Conservation (phyloP, 2,888 invertebrate genomes). For the Drosophila melanosoma region DNA sequence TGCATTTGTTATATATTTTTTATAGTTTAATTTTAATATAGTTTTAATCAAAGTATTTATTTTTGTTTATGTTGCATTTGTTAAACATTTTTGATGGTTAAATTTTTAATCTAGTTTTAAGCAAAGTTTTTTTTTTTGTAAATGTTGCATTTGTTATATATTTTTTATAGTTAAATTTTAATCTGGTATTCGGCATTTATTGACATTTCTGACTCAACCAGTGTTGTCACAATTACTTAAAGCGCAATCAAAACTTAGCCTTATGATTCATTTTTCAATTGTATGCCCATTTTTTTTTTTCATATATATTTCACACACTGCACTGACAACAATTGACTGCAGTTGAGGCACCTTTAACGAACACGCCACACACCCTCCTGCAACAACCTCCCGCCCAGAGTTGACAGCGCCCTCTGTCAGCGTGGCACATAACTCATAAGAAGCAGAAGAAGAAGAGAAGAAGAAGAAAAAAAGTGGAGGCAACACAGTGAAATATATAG, state of each 20-base stretch:
- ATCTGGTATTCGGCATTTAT: background rate
- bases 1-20: too few species aligned
- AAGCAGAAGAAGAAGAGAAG: background rate
- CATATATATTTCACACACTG: slow-evolving; percentile 24
- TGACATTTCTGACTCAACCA: background rate
- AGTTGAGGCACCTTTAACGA: slow-evolving; percentile 35
- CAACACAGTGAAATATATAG: slow-evolving; percentile 40
- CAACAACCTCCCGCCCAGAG: background rate
- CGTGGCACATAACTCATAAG: slow-evolving; percentile 69
- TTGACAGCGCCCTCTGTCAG: slow-evolving; percentile 54
- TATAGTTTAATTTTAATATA: too few species aligned
- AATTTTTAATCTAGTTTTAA: background rate
- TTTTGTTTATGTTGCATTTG: too few species aligned
- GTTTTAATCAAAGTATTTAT: too few species aligned
- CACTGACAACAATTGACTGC: slow-evolving; percentile 52
- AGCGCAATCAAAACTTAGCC: background rate
- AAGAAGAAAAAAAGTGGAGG: slow-evolving; percentile 2
- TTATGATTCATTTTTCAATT: slow-evolving; percentile 19
- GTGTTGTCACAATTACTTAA: background rate
- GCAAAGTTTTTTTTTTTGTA: too few species aligned
- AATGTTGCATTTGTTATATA: too few species aligned
- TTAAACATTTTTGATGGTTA: too few species aligned
- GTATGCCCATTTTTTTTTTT: slow-evolving; percentile 1
- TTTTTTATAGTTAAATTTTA: too few species aligned
- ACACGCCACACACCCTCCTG: background rate